Percentiles rank a stretch among this genome's conserved stretches.
Conservation (phyloP, 92 coral and sea anemone genomes). For the Porites divaricata region DNA sequence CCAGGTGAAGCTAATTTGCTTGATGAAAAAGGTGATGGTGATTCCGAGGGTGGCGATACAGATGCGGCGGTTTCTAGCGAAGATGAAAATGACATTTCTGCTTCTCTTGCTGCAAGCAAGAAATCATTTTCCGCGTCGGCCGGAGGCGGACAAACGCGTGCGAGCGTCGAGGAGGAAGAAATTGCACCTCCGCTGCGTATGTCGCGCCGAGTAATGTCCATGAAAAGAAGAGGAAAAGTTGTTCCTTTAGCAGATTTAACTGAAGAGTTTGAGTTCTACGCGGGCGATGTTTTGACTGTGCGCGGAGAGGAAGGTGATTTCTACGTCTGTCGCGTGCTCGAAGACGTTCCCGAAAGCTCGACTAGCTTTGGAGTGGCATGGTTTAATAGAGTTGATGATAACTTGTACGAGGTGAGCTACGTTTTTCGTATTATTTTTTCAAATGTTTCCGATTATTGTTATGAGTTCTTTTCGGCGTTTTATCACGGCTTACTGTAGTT, state of each 20-base stretch:
- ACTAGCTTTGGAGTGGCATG: constrained; percentile 76
- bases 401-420: constrained; percentile 78
- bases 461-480: background rate
- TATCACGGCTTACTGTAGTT: no score
- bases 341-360: constrained; percentile 72
- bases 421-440: background rate
- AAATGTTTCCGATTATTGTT: background rate
- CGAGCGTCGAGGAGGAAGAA: constrained; percentile 27
- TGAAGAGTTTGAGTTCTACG: constrained; percentile 84
- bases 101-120: constrained; percentile 33
- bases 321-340: constrained; percentile 79
- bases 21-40: constrained; percentile 53
- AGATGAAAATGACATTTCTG: constrained; percentile 54
- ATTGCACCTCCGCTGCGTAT: constrained; percentile 55
- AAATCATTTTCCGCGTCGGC: constrained; percentile 12
- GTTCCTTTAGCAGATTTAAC: constrained; percentile 63
- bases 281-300: constrained; percentile 85
- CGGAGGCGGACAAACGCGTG: constrained; percentile 27
- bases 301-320: constrained; percentile 90
- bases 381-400: constrained; percentile 77
- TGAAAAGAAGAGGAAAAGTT: constrained; percentile 74
- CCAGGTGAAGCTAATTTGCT: constrained; percentile 22
- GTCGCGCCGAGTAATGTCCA: constrained; percentile 86
- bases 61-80: constrained; percentile 64
- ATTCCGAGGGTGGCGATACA: constrained; percentile 78